Conservation (phyloP, 2,888 invertebrate species). For the Sepioteuthis lessoniana region DNA sequence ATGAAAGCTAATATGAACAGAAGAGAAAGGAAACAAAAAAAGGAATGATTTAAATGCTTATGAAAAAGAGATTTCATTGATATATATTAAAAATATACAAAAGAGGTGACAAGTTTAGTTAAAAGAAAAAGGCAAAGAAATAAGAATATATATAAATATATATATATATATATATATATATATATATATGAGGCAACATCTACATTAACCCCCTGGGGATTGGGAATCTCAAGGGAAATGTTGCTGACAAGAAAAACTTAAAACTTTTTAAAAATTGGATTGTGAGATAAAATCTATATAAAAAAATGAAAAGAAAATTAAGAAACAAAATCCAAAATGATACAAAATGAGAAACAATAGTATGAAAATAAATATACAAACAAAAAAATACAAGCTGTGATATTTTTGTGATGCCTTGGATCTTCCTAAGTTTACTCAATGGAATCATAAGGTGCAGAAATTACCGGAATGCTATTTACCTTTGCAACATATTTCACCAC, state of each 20-base stretch:
- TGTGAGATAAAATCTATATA: not conserved
- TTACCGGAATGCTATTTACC: constrained; percentile 48
- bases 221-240: not conserved
- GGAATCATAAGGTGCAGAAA: constrained; percentile 45
- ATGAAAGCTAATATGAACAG: not conserved
- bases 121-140: not conserved
- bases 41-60: too few relatives aligned
- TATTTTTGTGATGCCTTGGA: constrained; percentile 47
- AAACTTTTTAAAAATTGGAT: not conserved
- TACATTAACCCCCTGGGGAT: not conserved
- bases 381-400: constrained; percentile 42
- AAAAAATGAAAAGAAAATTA: not conserved
- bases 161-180: too few relatives aligned
- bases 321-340: constrained; percentile 2
- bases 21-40: not conserved
- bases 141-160: not conserved
- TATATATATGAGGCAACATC: too few relatives aligned
- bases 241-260: not conserved
- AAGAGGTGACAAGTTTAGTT: not conserved
- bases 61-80: too few relatives aligned
- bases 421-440: constrained; percentile 46
- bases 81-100: not conserved
- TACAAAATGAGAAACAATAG: constrained; percentile 33
- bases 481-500: constrained; percentile 44
- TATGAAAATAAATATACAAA: constrained; percentile 1